Evolutionary conservation across 2,797 vertebrate genomes (phyloP).

Genomic region (Halcyon smyrnensis): DNA sequence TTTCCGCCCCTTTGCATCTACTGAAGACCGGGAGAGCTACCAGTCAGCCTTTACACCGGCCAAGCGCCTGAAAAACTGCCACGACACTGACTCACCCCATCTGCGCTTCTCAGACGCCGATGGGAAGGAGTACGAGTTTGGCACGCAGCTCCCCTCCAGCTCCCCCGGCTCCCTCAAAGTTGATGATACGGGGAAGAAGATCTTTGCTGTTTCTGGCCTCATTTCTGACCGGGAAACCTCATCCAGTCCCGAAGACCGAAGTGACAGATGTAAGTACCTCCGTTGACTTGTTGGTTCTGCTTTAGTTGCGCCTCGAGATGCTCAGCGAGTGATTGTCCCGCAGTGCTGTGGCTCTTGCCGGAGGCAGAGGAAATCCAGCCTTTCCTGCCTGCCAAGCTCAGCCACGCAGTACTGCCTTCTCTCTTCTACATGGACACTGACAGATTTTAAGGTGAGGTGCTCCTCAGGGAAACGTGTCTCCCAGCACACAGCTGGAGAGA

Average conservation of each 20-base stretch:
- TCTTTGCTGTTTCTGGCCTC: constrained; percentile 97
- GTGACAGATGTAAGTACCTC: constrained; percentile 96
- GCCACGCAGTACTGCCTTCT: neutral
- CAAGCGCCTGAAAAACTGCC: constrained; percentile 97
- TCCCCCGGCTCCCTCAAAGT: constrained; percentile 96
- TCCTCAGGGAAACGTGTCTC: neutral
- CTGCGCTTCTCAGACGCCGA: constrained; percentile 98
- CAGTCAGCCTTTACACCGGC: constrained; percentile 98
- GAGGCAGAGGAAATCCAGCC: neutral
- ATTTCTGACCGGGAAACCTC: constrained; percentile 97
- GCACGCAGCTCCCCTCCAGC: constrained; percentile 90
- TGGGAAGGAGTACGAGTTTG: constrained; percentile 98
- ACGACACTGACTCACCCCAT: constrained; percentile 96
- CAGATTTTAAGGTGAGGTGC: neutral
- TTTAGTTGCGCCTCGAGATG: neutral
- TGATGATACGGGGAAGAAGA: constrained; percentile 97
- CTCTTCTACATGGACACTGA: constrained; percentile 8
- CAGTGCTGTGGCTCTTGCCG: neutral
- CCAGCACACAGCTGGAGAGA: neutral
- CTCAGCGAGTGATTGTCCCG: constrained; percentile 59
- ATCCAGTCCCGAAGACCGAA: constrained; percentile 97
- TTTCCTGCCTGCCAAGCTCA: neutral
- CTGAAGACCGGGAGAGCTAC: constrained; percentile 96
- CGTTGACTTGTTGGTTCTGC: neutral
- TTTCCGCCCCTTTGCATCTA: constrained; percentile 96